Base-by-base conservation (phyloP, 2,888 invertebrate genomes). In the Drosophila leonis region DNA sequence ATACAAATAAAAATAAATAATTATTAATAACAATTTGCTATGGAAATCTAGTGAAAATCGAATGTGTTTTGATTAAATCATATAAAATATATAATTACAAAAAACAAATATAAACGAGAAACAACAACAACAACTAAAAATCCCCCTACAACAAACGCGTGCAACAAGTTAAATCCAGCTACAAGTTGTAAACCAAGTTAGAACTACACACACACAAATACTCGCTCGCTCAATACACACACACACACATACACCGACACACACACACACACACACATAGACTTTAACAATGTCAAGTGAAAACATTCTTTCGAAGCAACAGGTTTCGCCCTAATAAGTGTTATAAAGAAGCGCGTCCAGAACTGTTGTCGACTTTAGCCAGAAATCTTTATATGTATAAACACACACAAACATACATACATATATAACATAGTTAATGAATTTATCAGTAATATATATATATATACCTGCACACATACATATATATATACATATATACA, bases 231-330 rank as follows among this genome's bases (percentile, higher is more conserved):
- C 52, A 27, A 55, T 46, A 61, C 63, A 73, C 65, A 73, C 24
- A 24, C 24, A 24, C 49, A 68, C 65, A 46, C 60, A 65, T 60
- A 60, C 55, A 72, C 24, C 76, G 46, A 67, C 65, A 64, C 31
- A 55, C 65, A 46, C 60, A 65, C 62, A 60, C 55, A 72, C 24
- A 77, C 48, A 67, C 65, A 64, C 31, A 55, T 35, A 78, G 74
- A 78, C 80, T 69, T 49, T 80, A 90, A 82, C 80, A 89, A 83
- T 85, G 83, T 80, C 80, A 88, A 90, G 90, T 88, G 83, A 90
- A 87, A 88, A 88, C 87, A 87, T 86, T 87, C 89, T 88, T 81
- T 81, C 87, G 87, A 90, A 87, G 83, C 88, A 88, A 88, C 88
- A 88, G 90, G 88, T 88, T 90, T 90, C 84, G 78, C 82, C 82